These are phyloP conservation scores for Trissonchulus latispiculum DNA, from an alignment of 2,888 invertebrate genomes.

Conservation along the genomic window DNA sequence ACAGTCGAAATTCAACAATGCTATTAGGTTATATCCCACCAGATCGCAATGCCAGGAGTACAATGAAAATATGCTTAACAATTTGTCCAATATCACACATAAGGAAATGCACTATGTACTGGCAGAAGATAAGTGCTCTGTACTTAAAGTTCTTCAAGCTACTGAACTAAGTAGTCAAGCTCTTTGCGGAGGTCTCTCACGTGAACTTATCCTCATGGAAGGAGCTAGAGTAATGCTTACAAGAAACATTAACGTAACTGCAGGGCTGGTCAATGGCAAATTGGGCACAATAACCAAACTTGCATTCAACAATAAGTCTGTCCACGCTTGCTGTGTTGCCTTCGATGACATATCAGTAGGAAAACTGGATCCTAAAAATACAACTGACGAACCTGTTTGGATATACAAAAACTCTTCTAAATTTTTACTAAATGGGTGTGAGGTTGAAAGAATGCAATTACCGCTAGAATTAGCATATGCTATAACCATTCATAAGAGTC, in stretches of 20 bases:
- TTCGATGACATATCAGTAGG: background rate
- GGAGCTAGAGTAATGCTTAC: conserved; percentile 6
- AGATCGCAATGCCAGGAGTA: background rate
- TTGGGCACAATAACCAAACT: background rate
- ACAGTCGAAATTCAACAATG: background rate
- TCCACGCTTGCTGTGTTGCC: background rate
- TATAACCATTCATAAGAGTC: conserved; percentile 7
- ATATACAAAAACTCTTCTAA: background rate
- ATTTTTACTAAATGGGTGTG: background rate
- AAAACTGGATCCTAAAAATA: background rate
- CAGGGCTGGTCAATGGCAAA: background rate
- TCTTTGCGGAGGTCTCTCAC: background rate
- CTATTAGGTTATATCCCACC: conserved; percentile 5
- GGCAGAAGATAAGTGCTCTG: background rate
- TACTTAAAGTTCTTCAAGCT: background rate
- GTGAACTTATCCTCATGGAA: background rate
- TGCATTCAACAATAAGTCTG: background rate
- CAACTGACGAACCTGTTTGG: background rate
- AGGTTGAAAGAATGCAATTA: background rate
- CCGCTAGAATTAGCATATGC: background rate
- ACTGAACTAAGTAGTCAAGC: background rate
- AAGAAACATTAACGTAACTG: background rate
- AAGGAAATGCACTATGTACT: background rate
- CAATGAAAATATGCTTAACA: background rate
- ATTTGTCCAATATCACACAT: background rate